These are phyloP conservation scores for Eupsittula cactorum DNA, from an alignment of 2,113 vertebrate genomes.

Conservation along the genomic window DNA sequence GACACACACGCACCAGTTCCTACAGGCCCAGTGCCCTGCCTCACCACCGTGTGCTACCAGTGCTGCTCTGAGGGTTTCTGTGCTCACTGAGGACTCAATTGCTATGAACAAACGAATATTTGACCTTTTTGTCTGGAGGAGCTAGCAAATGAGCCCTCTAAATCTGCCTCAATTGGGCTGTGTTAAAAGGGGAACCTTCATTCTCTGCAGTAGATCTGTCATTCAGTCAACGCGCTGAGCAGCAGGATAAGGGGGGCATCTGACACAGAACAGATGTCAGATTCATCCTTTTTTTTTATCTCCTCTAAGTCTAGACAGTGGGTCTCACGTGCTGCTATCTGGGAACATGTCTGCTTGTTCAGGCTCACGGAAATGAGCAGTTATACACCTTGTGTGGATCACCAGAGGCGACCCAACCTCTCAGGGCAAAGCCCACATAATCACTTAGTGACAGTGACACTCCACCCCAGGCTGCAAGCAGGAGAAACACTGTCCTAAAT, in stretches of 20 bases:
- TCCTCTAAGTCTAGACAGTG: conserved; percentile 31
- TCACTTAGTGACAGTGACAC: rapidly evolving
- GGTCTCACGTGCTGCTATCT: not conserved
- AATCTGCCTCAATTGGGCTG: not conserved
- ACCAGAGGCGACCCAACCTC: not conserved
- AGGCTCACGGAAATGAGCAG: not conserved
- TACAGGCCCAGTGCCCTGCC: not conserved
- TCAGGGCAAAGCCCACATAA: not conserved
- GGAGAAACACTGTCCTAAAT: not conserved
- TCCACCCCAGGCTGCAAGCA: not conserved
- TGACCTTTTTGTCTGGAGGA: not conserved
- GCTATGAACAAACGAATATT: not conserved
- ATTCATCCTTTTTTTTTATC: not conserved
- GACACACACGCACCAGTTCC: not conserved
- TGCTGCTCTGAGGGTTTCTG: not conserved
- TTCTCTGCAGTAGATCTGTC: not conserved
- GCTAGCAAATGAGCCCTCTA: not conserved
- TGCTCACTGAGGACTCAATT: not conserved
- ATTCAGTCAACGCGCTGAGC: not conserved
- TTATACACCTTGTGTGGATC: not conserved
- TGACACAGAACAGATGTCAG: conserved; percentile 32
- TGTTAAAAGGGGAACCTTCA: not conserved
- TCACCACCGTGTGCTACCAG: rapidly evolving
- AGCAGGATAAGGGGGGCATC: not conserved
- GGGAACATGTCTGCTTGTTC: not conserved